These are phyloP conservation scores for Gulo gulo DNA, from an alignment of 2,113 vertebrate species.

Conservation along the genomic window DNA sequence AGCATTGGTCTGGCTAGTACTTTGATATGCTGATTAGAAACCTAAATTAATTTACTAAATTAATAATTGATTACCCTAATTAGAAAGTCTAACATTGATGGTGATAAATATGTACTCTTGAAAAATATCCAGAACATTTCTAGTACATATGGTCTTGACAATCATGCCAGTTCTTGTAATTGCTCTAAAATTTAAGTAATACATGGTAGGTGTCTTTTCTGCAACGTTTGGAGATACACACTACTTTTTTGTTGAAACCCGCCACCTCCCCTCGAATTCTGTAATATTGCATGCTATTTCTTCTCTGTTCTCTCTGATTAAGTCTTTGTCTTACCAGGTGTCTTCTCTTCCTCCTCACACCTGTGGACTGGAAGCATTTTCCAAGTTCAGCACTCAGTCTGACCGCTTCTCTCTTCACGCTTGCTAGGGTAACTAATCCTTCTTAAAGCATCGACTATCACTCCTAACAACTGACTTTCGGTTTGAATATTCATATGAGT, in stretches of 20 bases:
- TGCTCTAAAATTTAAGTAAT: background rate
- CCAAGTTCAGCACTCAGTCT: background rate
- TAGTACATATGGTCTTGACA: background rate
- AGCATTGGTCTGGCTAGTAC: background rate
- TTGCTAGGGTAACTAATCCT: background rate
- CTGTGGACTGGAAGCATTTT: background rate
- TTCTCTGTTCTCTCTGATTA: background rate
- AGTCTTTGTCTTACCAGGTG: background rate
- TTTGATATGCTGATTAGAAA: background rate
- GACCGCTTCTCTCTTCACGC: background rate
- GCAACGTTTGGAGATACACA: background rate
- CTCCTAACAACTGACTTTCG: background rate
- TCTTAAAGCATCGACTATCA: background rate
- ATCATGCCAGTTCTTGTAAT: background rate
- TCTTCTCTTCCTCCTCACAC: background rate
- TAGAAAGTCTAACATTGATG: background rate
- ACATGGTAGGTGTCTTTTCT: background rate
- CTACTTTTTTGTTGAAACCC: background rate
- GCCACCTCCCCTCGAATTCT: background rate
- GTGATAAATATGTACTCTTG: background rate
- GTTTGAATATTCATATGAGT: background rate
- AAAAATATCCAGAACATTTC: constrained; percentile 19
- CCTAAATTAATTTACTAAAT: background rate
- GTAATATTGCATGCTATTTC: background rate
- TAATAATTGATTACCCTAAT: constrained; percentile 41